Percentiles rank a stretch among this genome's conserved stretches.
phyloP scores from a whole-genome alignment of 2,888 invertebrate species.

The Willowsia nigromaculata region DNA sequence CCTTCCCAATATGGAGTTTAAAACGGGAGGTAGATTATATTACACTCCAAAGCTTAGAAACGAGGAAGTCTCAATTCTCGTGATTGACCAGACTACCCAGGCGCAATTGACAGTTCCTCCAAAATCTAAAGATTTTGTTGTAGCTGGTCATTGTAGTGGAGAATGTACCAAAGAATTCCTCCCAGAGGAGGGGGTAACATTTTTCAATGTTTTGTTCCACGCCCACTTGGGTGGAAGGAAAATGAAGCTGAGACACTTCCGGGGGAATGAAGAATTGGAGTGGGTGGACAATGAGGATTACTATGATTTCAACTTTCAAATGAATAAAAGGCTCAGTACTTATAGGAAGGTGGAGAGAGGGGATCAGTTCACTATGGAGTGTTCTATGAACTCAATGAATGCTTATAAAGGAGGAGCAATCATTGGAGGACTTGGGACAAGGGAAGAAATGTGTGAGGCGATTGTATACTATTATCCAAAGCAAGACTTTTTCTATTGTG shows the following conservation, averaged over 20 bases:
- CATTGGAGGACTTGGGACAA: constrained; percentile 1
- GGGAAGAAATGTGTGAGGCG: constrained; percentile 49
- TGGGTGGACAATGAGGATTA: constrained; percentile 62
- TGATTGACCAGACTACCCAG: constrained; percentile 89
- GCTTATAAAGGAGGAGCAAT: background rate
- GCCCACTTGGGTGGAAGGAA: constrained; percentile 84
- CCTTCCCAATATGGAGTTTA: constrained; percentile 80
- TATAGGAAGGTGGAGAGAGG: constrained; percentile 54
- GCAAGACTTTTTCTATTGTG: background rate
- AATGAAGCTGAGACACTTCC: constrained; percentile 69
- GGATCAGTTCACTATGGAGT: constrained; percentile 68
- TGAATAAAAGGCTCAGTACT: constrained; percentile 45
- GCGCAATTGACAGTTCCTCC: constrained; percentile 92
- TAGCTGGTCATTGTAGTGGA: constrained; percentile 90
- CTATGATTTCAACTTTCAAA: constrained; percentile 72
- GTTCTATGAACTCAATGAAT: background rate
- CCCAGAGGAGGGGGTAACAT: constrained; percentile 86
- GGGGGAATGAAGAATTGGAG: constrained; percentile 62
- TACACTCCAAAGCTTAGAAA: constrained; percentile 86
- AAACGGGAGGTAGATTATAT: constrained; percentile 89
- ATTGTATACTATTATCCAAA: constrained; percentile 27
- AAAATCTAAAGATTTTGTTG: constrained; percentile 87
- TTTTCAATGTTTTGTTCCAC: constrained; percentile 90
- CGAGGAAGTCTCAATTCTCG: constrained; percentile 81
- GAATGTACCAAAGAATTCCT: constrained; percentile 86